phyloP scores from a whole-genome alignment of 2,113 vertebrate genomes.

The Larimichthys polyactis region DNA sequence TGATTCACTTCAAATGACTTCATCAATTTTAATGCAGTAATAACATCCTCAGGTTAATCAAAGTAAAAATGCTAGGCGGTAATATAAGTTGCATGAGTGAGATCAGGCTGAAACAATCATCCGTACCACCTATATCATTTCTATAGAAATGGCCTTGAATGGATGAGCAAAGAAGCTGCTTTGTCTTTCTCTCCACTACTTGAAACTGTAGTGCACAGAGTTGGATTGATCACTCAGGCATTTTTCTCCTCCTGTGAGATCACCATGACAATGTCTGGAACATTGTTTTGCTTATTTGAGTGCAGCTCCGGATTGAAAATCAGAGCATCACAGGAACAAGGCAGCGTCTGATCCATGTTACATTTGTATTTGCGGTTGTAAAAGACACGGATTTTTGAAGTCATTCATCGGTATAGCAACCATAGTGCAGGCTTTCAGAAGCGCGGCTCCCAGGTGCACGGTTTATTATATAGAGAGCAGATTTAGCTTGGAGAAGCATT shows the following conservation, averaged over 20 bases:
- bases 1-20: slow-evolving; percentile 74
- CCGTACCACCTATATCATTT: slow-evolving; percentile 51
- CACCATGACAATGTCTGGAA: slow-evolving; percentile 41
- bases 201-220: slow-evolving; percentile 36
- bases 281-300: slow-evolving; percentile 62
- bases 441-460: slow-evolving; percentile 73
- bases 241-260: slow-evolving; percentile 34
- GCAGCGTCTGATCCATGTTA: slow-evolving; percentile 48
- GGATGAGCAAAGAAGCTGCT: slow-evolving; percentile 19
- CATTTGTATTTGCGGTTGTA: slow-evolving; percentile 49
- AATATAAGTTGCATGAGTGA: slow-evolving; percentile 60
- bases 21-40: slow-evolving; percentile 76
- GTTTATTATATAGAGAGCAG: slow-evolving; percentile 76
- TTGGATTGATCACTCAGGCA: slow-evolving; percentile 48
- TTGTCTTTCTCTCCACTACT: background rate
- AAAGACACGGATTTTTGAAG: slow-evolving; percentile 62
- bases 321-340: slow-evolving; percentile 42
- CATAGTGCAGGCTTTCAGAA: slow-evolving; percentile 56
- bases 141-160: slow-evolving; percentile 49
- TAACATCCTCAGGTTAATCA: slow-evolving; percentile 69
- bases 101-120: slow-evolving; percentile 36
- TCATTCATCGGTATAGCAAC: slow-evolving; percentile 53
- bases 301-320: slow-evolving; percentile 35
- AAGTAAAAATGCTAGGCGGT: slow-evolving; percentile 59
- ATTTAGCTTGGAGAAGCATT: slow-evolving; percentile 76